phyloP scores from a whole-genome alignment of 1,140 invertebrate genomes.

The Drosophila repleta region DNA sequence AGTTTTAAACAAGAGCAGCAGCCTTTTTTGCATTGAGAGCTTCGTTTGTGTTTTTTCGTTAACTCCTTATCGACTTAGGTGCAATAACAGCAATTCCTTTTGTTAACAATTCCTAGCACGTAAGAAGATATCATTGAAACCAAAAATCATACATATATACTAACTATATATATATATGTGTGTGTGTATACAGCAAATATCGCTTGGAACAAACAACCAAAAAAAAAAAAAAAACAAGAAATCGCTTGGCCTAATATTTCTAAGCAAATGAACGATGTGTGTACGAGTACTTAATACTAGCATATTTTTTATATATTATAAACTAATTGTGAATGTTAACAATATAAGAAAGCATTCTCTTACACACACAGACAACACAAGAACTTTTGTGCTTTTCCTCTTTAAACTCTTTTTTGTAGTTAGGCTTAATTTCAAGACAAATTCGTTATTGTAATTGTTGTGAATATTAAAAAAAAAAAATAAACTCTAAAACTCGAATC shows the following conservation, averaged over 20 bases:
- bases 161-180: slow-evolving; percentile 29
- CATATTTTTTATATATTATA: slow-evolving; percentile 78
- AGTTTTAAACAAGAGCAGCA: slow-evolving; percentile 76
- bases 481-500: slow-evolving; percentile 61
- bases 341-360: slow-evolving; percentile 1
- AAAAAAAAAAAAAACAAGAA: slow-evolving; percentile 24
- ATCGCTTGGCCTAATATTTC: slow-evolving; percentile 52
- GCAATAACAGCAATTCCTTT: slow-evolving; percentile 68
- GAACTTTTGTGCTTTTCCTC: slow-evolving; percentile 76
- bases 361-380: not conserved
- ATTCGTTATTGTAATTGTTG: slow-evolving; percentile 82
- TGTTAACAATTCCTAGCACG: slow-evolving; percentile 59
- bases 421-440: slow-evolving; percentile 80
- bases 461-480: slow-evolving; percentile 77
- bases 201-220: too few relatives aligned
- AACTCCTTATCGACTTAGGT: slow-evolving; percentile 63
- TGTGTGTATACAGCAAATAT: slow-evolving; percentile 36
- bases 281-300: slow-evolving; percentile 63
- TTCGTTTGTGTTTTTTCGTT: slow-evolving; percentile 68
- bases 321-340: slow-evolving; percentile 75
- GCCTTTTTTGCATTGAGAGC: slow-evolving; percentile 79
- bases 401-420: slow-evolving; percentile 71
- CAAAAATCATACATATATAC: slow-evolving; percentile 22
- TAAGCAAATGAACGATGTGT: slow-evolving; percentile 53
- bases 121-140: slow-evolving; percentile 18